Base-by-base conservation (phyloP, 2,888 invertebrate genomes). In the Habroteleia sp. region DNA sequence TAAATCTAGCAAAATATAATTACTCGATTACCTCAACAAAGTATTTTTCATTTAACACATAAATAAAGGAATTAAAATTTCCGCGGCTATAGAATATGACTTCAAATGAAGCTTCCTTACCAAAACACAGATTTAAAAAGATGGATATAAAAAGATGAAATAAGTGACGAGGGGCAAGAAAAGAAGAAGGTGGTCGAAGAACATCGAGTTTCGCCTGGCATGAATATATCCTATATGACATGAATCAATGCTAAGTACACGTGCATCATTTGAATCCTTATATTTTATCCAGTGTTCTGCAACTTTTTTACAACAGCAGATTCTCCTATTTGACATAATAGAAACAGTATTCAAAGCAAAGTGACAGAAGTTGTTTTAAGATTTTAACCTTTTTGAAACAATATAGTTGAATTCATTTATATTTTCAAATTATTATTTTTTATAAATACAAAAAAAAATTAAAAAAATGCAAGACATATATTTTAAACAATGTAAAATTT, bases 161-260 rank as follows among this genome's bases (percentile, higher is more conserved):
- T 39, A 35, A 44, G 52, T 17, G 42, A 23, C 41, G 8, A 31
- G 48, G n/a, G 20, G 7, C 1, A 29, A 10, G n/a, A 33, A n/a
- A 17, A 13, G 29, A 17, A 42, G 62, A 41, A 74, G 77, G 71
- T 58, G 78, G 76, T 44, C 42, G 23, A 27, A 35, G 33, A 68
- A 60, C 50, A 41, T 74, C 54, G 54, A 63, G 73, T 65, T 77
- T 77, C 76, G 78, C 25, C 31, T 27, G 31, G 50, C 65, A 76
- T 69, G 76, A 77, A 76, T 73, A 62, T 76, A 78, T 75, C 68
- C n/a, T n/a, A n/a, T 79, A 54, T 60, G 78, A 82, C 77, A 83
- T 87, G 85, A 87, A 87, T 86, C 87, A 87, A 86, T 86, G 86
- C 85, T 85, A 87, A 87, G 84, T 85, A 83, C 85, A 82, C 82